phyloP scores from a whole-genome alignment of 2,113 vertebrate genomes.

The Epinephelus fuscoguttatus region DNA sequence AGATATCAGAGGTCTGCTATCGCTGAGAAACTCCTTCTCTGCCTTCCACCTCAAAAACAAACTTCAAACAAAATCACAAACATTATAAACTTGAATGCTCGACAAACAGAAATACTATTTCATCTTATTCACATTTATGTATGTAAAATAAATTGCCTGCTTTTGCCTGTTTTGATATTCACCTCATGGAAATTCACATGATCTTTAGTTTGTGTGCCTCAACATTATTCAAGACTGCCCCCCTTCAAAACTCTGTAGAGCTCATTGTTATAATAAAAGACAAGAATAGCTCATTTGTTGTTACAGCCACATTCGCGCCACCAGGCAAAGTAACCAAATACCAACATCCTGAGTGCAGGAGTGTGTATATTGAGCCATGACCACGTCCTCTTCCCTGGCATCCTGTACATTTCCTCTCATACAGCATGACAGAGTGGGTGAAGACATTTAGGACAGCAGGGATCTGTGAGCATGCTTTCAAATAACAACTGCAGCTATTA shows the following conservation, averaged over 20 bases:
- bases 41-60: not conserved
- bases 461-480: conserved; percentile 1
- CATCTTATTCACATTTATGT: not conserved
- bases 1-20: conserved; percentile 80
- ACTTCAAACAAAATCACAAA: not conserved
- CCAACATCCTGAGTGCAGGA: not conserved
- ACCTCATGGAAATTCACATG: not conserved
- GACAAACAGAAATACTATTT: not conserved
- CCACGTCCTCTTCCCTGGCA: not conserved
- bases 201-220: not conserved
- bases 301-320: not conserved
- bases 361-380: not conserved
- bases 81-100: not conserved
- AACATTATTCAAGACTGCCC: not conserved
- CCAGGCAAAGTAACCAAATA: not conserved
- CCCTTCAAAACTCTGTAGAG: not conserved
- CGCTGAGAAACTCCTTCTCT: conserved; percentile 39
- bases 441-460: too few species aligned
- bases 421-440: not conserved
- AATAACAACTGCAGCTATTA: conserved; percentile 19
- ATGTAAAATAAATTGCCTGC: conserved; percentile 3
- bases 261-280: not conserved
- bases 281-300: not conserved
- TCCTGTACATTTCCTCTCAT: not conserved
- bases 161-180: not conserved